Evolutionary conservation across 2,888 invertebrate genomes (phyloP).

Genomic region (Heliothis peltigera): DNA sequence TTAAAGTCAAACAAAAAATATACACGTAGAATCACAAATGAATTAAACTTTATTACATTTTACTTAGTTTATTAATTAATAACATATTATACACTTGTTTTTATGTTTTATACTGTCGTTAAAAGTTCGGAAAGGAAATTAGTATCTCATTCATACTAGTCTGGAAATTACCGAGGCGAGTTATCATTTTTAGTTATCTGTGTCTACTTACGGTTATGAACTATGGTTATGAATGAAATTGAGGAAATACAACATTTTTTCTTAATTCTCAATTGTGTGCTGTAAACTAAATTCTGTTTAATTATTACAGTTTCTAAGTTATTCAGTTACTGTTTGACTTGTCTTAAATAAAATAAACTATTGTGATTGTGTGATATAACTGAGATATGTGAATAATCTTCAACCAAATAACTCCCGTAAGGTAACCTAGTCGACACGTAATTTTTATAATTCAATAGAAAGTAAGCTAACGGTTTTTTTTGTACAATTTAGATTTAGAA

Average conservation of each 20-base stretch:
- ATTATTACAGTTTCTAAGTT: conserved; percentile 30
- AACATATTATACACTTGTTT: too few species aligned
- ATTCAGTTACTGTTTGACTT: neutral
- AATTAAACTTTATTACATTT: too few species aligned
- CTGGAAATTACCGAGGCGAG: too few species aligned
- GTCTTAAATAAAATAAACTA: conserved; percentile 11
- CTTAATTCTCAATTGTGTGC: neutral
- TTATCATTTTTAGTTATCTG: neutral
- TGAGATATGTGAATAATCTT: conserved; percentile 29
- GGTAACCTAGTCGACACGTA: conserved; percentile 42
- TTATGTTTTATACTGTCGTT: too few species aligned
- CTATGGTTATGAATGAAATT: neutral
- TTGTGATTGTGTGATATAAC: neutral
- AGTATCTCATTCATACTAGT: too few species aligned
- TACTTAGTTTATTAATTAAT: too few species aligned
- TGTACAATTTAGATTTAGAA: neutral
- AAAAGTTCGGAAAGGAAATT: too few species aligned
- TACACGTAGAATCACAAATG: too few species aligned
- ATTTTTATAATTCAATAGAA: conserved; percentile 13
- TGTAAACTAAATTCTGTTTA: conserved; percentile 12
- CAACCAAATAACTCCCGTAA: conserved; percentile 1
- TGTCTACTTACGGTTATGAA: too few species aligned
- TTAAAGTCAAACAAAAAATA: too few species aligned
- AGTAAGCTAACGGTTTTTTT: conserved; percentile 7
- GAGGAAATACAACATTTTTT: neutral